These are phyloP conservation scores for Pygocentrus nattereri DNA, from an alignment of 2,797 vertebrate species.

Conservation along the genomic window DNA sequence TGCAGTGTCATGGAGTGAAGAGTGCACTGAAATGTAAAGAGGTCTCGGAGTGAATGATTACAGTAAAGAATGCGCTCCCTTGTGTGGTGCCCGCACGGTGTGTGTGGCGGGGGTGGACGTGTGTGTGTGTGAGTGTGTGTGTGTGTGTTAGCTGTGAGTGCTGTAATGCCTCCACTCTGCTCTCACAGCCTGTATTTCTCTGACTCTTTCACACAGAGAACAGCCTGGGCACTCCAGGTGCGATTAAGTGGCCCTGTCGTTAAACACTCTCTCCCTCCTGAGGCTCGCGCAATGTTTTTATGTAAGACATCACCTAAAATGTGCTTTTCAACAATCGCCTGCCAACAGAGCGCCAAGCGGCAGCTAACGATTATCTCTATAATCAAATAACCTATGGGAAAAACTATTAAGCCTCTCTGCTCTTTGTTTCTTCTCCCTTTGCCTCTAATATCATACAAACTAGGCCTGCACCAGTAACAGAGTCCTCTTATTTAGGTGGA, in stretches of 20 bases:
- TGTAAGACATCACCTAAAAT: not conserved
- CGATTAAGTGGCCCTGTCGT: conserved; percentile 45
- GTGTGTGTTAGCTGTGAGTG: conserved; percentile 1
- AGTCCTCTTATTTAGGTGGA: too few species aligned
- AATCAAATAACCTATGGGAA: not conserved
- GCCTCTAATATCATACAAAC: too few species aligned
- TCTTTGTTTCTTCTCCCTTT: too few species aligned
- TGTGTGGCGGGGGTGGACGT: not conserved
- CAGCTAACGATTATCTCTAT: not conserved
- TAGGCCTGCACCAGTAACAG: too few species aligned
- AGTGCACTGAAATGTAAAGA: not conserved
- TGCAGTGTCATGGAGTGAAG: not conserved
- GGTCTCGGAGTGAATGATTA: not conserved
- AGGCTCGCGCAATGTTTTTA: not conserved
- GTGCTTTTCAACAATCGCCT: not conserved
- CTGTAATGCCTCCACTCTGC: not conserved
- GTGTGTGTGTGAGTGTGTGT: conserved; percentile 5
- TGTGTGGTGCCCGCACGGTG: not conserved
- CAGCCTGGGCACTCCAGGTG: not conserved
- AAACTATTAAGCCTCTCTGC: too few species aligned
- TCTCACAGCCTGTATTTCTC: not conserved
- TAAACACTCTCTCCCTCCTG: not conserved
- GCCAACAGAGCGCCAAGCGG: not conserved
- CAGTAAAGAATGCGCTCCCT: not conserved
- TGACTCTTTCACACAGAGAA: conserved; percentile 6